These are phyloP conservation scores for Calonectris borealis DNA, from an alignment of 2,113 vertebrate genomes.

Conservation along the genomic window DNA sequence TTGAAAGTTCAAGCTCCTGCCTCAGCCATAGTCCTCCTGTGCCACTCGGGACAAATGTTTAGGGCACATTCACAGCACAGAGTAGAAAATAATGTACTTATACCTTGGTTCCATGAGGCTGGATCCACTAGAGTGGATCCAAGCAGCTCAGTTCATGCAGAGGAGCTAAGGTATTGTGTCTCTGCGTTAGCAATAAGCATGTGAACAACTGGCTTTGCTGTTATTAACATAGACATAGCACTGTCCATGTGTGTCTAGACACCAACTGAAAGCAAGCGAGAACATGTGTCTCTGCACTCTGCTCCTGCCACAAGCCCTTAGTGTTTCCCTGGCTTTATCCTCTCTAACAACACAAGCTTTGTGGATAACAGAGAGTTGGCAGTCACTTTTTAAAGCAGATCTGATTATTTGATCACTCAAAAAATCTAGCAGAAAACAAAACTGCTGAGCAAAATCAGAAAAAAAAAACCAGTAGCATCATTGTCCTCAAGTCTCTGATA, in stretches of 20 bases:
- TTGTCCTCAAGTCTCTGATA: neutral
- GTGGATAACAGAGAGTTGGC: neutral
- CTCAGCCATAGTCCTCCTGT: neutral
- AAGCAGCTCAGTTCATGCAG: neutral
- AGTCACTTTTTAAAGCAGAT: neutral
- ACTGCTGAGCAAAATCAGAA: neutral
- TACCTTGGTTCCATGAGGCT: neutral
- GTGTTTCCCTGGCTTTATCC: neutral
- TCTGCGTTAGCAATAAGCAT: neutral
- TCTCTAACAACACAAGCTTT: neutral
- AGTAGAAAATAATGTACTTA: neutral
- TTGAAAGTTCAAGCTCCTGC: neutral
- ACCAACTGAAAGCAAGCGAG: neutral
- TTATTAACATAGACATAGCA: neutral
- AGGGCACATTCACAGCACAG: neutral
- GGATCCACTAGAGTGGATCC: neutral
- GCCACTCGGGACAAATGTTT: neutral
- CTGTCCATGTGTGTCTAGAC: neutral
- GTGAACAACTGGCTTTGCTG: neutral
- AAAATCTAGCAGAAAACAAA: neutral
- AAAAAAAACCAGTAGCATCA: neutral
- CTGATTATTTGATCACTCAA: neutral
- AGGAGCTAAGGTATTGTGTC: neutral
- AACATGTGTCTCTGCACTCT: neutral
- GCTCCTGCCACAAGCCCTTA: neutral